Conservation (phyloP, 2,113 vertebrate species). For the Gymnocephalus cernua region DNA sequence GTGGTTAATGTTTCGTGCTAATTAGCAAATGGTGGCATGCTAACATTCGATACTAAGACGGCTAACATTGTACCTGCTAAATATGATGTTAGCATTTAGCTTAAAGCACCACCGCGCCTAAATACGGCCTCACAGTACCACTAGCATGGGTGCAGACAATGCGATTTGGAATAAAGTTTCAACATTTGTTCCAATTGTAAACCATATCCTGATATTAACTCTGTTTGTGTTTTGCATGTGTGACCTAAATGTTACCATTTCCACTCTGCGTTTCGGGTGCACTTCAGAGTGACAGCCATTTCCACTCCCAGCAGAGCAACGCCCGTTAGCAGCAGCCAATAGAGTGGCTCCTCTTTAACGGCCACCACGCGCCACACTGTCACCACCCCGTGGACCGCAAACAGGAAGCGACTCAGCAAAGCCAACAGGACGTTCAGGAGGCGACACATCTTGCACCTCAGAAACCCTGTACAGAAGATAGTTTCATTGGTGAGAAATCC, state of each 20-base stretch:
- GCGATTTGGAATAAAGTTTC: background rate
- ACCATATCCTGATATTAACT: background rate
- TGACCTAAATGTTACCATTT: slow-evolving; percentile 79
- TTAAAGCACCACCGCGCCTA: too few relatives aligned
- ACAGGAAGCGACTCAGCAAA: slow-evolving; percentile 82
- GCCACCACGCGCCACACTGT: slow-evolving; percentile 83
- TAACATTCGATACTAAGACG: too few relatives aligned
- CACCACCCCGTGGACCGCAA: slow-evolving; percentile 79
- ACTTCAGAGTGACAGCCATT: slow-evolving; percentile 81
- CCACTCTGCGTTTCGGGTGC: slow-evolving; percentile 83
- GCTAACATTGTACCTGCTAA: background rate
- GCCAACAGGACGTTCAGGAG: slow-evolving; percentile 77
- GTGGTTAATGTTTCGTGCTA: background rate
- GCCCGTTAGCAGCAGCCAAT: slow-evolving; percentile 83
- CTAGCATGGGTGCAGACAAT: background rate
- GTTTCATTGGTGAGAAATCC: background rate
- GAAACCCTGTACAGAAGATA: slow-evolving; percentile 22
- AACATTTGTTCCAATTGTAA: background rate
- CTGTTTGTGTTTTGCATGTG: background rate
- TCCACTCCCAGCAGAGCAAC: slow-evolving; percentile 82
- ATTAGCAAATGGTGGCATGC: background rate
- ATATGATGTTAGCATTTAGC: background rate
- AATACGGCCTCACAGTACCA: background rate
- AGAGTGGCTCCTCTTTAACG: slow-evolving; percentile 72
- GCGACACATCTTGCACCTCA: slow-evolving; percentile 61